Evolutionary conservation across 2,888 invertebrate species (phyloP).

Genomic region (Stramonita haemastoma): DNA sequence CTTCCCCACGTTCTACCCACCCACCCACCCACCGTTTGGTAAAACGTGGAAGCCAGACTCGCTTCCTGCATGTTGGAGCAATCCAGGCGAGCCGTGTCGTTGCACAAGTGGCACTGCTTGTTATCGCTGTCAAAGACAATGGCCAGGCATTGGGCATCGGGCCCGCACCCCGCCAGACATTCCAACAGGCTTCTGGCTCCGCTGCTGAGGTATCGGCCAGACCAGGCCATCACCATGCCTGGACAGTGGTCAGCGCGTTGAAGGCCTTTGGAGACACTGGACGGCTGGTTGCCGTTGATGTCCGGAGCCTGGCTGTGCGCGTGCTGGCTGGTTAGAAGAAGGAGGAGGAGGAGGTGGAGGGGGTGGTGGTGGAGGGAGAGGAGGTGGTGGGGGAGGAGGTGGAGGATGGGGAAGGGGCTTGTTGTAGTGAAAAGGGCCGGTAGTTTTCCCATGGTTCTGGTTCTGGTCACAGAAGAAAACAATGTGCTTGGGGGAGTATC

Average conservation of each 20-base stretch:
- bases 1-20: too few relatives aligned
- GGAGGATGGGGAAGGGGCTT: too few relatives aligned
- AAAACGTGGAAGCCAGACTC: not conserved
- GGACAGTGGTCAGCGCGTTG: not conserved
- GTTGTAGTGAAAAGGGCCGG: too few relatives aligned
- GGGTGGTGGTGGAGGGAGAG: too few relatives aligned
- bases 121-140: not conserved
- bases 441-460: too few relatives aligned
- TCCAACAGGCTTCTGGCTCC: conserved; percentile 20
- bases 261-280: not conserved
- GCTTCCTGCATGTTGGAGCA: conserved; percentile 21
- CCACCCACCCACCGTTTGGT: conserved; percentile 27
- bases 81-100: not conserved
- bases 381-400: too few relatives aligned
- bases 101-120: not conserved
- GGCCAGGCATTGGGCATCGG: not conserved
- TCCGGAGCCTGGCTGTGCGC: too few relatives aligned
- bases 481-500: too few relatives aligned
- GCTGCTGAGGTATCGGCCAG: not conserved
- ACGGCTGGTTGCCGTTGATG: not conserved
- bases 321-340: too few relatives aligned
- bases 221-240: not conserved
- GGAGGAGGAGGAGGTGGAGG: too few relatives aligned
- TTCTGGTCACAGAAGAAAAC: too few relatives aligned
- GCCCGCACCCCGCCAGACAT: conserved; percentile 5